Evolutionary conservation across 2,113 vertebrate genomes (phyloP), one percentile per base, ranked within the genome.

Genomic region (Oncorhynchus nerka): DNA sequence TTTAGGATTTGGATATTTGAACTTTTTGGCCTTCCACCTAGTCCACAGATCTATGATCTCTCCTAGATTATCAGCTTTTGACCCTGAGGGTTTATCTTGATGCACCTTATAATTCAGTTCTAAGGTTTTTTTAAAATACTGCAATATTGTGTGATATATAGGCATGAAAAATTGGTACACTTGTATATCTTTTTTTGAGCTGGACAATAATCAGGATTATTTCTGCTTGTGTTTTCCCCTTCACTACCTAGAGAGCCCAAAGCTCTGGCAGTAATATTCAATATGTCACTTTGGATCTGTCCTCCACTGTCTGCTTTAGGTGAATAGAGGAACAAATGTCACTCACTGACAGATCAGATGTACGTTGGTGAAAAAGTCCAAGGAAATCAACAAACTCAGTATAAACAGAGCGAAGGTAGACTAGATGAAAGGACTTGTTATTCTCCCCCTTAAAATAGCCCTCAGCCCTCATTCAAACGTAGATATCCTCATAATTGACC

Each of bases 321-420:
- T 82, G 79, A 76, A 55, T 69, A 85, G 71, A 78, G 69, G 71
- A 72, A 79, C 74, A 73, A 74, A 80, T 68, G 78, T 82, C 80
- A 75, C 70, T 82, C 78, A 68, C 72, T 79, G 79, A 85, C 73
- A 74, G 67, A 80, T 74, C 77, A 84, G 79, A 86, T 72, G 62
- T 26, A 48, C 34, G 13, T 83, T 22, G 8, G 62, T 77, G 51
- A 78, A 75, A 81, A 82, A 73, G 75, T 84, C 71, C 77, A 76
- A 79, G 89, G 81, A 86, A 85, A 84, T 80, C 59, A 87, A 72
- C 77, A 78, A 70, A 15, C 68, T 51, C 59, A 59, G 71, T 66
- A 67, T 66, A 48, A 66, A 82, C 74, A 61, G 61, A 73, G 30
- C 24, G 55, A 83, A 49, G 70, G 75, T 71, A 39, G 84, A 55